Evolutionary conservation across 2,797 vertebrate genomes (phyloP).

Genomic region (Gymnothorax reevesii): DNA sequence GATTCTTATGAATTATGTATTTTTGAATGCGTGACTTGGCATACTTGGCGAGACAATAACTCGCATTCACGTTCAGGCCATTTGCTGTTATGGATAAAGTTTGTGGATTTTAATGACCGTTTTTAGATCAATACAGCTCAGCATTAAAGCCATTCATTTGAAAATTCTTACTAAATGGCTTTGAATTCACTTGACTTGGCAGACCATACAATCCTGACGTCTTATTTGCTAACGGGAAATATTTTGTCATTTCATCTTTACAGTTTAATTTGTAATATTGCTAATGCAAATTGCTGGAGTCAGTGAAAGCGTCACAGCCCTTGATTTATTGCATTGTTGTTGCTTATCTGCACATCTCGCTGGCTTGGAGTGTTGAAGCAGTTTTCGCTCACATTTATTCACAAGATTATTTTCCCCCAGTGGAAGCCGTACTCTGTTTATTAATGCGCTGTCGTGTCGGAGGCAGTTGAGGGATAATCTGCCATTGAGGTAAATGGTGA

Average conservation of each 20-base stretch:
- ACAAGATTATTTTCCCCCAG: conserved; percentile 17
- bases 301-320: neutral
- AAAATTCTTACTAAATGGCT: neutral
- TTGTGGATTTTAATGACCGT: neutral
- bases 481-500: conserved; percentile 9
- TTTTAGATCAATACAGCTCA: neutral
- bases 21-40: neutral
- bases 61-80: neutral
- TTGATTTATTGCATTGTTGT: conserved; percentile 27
- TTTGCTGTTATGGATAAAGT: neutral
- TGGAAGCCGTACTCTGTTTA: conserved; percentile 1
- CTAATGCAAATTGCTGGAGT: conserved; percentile 31
- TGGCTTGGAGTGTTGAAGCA: neutral
- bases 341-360: neutral
- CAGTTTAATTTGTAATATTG: conserved; percentile 42
- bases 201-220: conserved; percentile 34
- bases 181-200: conserved; percentile 52
- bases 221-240: conserved; percentile 53
- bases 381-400: neutral
- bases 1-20: neutral
- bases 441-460: neutral
- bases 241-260: conserved; percentile 49
- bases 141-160: neutral
- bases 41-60: neutral
- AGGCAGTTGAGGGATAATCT: neutral